Percentiles rank a stretch among this genome's conserved stretches.
Evolutionary conservation across 2,888 invertebrate genomes (phyloP).

Genomic region (Temnothorax rugatulus): DNA sequence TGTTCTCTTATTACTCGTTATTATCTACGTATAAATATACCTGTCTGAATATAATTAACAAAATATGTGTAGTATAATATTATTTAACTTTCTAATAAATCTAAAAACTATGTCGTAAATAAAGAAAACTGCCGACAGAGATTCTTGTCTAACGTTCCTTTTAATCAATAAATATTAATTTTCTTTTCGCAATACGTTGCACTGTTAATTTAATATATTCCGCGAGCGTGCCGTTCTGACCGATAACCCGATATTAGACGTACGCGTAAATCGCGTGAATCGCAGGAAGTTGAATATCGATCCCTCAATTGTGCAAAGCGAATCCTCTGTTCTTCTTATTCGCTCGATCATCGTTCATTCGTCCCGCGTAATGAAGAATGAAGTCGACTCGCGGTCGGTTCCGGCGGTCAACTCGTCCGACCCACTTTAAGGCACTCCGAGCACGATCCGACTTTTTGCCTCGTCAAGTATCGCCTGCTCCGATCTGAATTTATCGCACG

Average conservation of each 20-base stretch:
- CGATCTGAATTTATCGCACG: constrained; percentile 72
- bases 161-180: neutral
- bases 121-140: neutral
- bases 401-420: constrained; percentile 68
- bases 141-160: neutral
- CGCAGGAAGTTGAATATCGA: constrained; percentile 20
- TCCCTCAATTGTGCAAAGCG: constrained; percentile 31
- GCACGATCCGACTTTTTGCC: constrained; percentile 67
- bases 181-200: neutral
- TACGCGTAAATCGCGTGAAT: neutral
- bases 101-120: neutral
- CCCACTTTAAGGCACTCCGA: constrained; percentile 68
- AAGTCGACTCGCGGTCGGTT: constrained; percentile 33
- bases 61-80: no score
- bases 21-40: neutral
- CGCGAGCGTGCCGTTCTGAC: no score
- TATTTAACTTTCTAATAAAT: neutral
- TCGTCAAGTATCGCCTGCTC: constrained; percentile 67
- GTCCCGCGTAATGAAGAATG: constrained; percentile 21
- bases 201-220: no score
- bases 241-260: constrained; percentile 3
- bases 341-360: constrained; percentile 33
- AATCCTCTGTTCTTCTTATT: constrained; percentile 4
- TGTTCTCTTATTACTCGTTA: neutral
- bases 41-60: no score